phyloP scores from a whole-genome alignment of 2,888 invertebrate species.

The Leptogaster cylindrica region DNA sequence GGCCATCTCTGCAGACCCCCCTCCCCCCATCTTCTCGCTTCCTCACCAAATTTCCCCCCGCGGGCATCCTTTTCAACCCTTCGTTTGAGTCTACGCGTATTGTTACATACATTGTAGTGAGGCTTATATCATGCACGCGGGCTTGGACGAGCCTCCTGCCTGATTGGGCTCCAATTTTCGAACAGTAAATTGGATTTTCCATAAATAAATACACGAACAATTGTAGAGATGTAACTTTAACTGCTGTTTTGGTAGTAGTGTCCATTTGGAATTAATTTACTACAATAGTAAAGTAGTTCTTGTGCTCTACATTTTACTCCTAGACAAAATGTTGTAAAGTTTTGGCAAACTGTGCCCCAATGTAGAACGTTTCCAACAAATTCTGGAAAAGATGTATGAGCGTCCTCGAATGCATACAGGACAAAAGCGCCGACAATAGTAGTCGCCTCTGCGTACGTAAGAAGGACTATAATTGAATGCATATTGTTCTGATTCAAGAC shows the following conservation, averaged over 20 bases:
- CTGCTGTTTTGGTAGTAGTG: constrained; percentile 18
- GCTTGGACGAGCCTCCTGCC: background rate
- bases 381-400: background rate
- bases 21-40: too few species aligned
- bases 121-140: too few species aligned
- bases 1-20: too few species aligned
- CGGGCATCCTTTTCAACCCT: too few species aligned
- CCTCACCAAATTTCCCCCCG: too few species aligned
- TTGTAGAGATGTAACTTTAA: constrained; percentile 20
- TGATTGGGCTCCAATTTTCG: constrained; percentile 19
- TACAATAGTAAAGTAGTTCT: constrained; percentile 15
- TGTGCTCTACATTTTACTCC: constrained; percentile 18
- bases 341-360: constrained; percentile 4
- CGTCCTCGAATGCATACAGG: background rate
- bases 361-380: background rate
- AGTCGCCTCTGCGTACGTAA: background rate
- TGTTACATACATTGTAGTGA: too few species aligned
- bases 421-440: background rate
- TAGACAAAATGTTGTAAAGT: background rate
- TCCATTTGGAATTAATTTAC: constrained; percentile 4
- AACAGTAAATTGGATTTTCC: constrained; percentile 28
- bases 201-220: constrained; percentile 21
- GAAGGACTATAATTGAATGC: constrained; percentile 41
- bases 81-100: too few species aligned
- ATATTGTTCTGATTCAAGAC: constrained; percentile 32